Evolutionary conservation across 2,888 invertebrate species (phyloP).

Genomic region (Volucella inflata): DNA sequence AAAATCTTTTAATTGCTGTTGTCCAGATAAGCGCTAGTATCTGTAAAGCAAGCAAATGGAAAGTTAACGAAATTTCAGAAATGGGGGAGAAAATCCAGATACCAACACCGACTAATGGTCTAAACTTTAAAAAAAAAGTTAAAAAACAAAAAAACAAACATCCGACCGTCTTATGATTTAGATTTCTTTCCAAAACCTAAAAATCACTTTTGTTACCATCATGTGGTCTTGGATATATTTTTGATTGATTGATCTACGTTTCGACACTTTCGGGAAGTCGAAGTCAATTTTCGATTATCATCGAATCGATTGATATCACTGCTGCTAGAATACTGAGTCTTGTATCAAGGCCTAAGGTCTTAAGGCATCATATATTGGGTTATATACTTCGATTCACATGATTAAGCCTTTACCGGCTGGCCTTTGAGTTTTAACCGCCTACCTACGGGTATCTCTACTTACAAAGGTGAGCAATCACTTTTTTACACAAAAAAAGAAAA

Average conservation of each 20-base stretch:
- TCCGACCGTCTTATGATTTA: too few relatives aligned
- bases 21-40: conserved; percentile 63
- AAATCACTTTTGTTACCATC: neutral
- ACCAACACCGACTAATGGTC: too few relatives aligned
- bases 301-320: conserved; percentile 37
- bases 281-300: conserved; percentile 31
- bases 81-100: neutral
- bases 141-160: too few relatives aligned
- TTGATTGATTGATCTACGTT: conserved; percentile 53
- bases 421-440: conserved; percentile 38
- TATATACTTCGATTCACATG: conserved; percentile 48
- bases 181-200: neutral
- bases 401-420: conserved; percentile 37
- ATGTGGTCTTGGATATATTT: conserved; percentile 20
- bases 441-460: too few relatives aligned
- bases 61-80: conserved; percentile 40
- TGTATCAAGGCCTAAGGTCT: conserved; percentile 27
- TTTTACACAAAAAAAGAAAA: too few relatives aligned
- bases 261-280: neutral
- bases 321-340: conserved; percentile 24
- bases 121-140: too few relatives aligned
- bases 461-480: conserved; percentile 6
- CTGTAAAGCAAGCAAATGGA: conserved; percentile 45
- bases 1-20: conserved; percentile 75
- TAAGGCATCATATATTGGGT: conserved; percentile 2